Evolutionary conservation across 2,797 vertebrate genomes (phyloP).

Genomic region (Hapalemur alaotrensis): DNA sequence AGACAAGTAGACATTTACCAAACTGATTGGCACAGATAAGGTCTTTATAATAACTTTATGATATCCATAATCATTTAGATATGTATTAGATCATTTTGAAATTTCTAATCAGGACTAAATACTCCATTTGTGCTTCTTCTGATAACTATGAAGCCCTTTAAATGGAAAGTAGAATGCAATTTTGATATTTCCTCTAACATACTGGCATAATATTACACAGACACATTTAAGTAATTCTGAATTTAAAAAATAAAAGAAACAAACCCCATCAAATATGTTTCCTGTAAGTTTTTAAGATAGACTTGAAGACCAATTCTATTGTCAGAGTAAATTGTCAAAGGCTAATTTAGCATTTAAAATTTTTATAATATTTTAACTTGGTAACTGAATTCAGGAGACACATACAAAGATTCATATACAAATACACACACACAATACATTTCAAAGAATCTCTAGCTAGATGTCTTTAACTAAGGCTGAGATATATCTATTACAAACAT

Average conservation of each 20-base stretch:
- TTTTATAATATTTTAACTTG: background rate
- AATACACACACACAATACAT: background rate
- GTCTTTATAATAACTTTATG: background rate
- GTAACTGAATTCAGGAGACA: background rate
- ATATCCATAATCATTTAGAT: background rate
- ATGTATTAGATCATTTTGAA: background rate
- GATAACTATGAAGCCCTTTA: background rate
- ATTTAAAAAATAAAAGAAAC: background rate
- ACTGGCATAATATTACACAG: background rate
- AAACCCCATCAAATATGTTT: background rate
- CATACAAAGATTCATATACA: background rate
- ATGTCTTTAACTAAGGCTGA: background rate
- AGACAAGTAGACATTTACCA: background rate
- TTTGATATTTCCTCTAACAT: background rate
- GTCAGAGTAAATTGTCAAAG: background rate
- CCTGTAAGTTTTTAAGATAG: background rate
- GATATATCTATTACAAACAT: background rate
- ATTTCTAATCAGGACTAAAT: background rate
- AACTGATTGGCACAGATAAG: background rate
- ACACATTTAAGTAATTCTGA: background rate
- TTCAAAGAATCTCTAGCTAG: background rate
- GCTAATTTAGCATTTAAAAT: background rate
- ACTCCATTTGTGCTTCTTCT: background rate
- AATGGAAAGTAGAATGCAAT: background rate
- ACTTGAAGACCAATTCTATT: background rate